Conservation (phyloP, 2,888 invertebrate genomes). For the Caenorhabditis afra region DNA sequence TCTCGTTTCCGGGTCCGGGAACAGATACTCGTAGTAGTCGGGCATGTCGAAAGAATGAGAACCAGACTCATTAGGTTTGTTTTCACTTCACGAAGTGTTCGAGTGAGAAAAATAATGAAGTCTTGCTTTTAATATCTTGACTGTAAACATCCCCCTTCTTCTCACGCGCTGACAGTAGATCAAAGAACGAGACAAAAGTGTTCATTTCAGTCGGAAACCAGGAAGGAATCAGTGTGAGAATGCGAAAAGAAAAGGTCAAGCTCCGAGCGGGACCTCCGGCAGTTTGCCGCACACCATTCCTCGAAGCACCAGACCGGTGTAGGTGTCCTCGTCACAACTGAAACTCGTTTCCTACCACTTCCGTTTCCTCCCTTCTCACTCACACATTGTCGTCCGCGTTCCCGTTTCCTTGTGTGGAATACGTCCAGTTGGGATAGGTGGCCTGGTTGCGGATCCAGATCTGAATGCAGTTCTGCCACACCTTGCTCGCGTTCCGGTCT, state of each 20-base stretch:
- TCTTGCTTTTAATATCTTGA: too few species aligned
- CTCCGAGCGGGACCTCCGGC: constrained; percentile 16
- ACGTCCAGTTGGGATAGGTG: background rate
- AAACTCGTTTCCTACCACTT: background rate
- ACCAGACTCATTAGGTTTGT: too few species aligned
- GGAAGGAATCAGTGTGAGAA: too few species aligned
- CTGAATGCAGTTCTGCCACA: constrained; percentile 35
- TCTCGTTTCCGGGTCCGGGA: background rate
- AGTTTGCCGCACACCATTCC: constrained; percentile 32
- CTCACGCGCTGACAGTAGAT: too few species aligned
- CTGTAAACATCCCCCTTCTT: too few species aligned
- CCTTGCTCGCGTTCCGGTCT: background rate
- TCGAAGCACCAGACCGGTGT: background rate
- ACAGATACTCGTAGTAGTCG: constrained; percentile 1
- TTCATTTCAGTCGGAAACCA: too few species aligned
- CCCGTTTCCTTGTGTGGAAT: constrained; percentile 11
- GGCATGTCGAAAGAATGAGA: background rate
- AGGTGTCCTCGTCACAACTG: constrained; percentile 26
- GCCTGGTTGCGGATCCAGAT: constrained; percentile 28
- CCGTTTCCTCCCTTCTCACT: too few species aligned
- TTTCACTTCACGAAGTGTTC: background rate
- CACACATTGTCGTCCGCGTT: constrained; percentile 17
- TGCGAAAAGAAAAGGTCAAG: background rate
- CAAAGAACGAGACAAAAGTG: too few species aligned
- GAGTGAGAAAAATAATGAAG: background rate